phyloP scores from a whole-genome alignment of 2,113 vertebrate species.

The Osmerus mordax region DNA sequence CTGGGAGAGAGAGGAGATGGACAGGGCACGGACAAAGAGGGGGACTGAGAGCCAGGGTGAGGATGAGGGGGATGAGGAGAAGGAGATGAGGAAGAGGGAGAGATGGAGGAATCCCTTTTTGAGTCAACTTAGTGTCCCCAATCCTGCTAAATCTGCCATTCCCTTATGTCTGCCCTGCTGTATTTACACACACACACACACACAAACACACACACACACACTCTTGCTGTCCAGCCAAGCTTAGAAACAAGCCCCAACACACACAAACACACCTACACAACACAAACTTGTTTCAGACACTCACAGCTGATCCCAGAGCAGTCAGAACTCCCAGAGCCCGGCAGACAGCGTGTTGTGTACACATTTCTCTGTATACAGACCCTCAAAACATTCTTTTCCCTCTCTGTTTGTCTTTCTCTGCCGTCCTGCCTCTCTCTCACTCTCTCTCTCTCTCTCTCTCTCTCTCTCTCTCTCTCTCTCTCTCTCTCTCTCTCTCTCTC shows the following conservation, averaged over 20 bases:
- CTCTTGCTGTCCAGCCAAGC: background rate
- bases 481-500: background rate
- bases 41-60: conserved; percentile 4
- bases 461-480: background rate
- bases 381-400: no score
- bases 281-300: no score
- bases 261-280: background rate
- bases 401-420: background rate
- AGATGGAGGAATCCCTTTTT: background rate
- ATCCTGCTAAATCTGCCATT: conserved; percentile 19
- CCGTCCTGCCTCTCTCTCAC: no score
- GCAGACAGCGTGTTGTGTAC: no score
- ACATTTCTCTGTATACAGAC: background rate
- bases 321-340: no score
- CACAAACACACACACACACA: background rate
- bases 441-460: conserved; percentile 16
- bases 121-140: conserved; percentile 26
- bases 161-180: background rate
- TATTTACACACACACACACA: background rate
- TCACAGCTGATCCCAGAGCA: no score
- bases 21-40: background rate
- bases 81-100: conserved; percentile 1
- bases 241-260: background rate
- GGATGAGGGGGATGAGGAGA: background rate
- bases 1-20: no score